These are phyloP conservation scores for Sebastes cheni DNA, from an alignment of 2,797 vertebrate genomes.

Conservation along the genomic window DNA sequence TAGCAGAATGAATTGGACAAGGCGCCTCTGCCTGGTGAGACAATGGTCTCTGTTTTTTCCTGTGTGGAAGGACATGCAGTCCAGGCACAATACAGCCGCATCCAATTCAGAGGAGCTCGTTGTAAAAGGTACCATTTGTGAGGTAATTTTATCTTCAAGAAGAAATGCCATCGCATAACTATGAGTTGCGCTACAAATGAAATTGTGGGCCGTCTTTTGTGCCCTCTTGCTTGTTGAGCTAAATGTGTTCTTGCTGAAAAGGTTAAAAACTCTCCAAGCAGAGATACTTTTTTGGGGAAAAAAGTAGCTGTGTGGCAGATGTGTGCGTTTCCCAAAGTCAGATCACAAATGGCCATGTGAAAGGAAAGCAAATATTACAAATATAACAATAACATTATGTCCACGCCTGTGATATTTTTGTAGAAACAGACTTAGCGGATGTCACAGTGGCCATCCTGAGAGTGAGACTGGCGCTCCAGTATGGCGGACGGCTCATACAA, in stretches of 20 bases:
- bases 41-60: background rate
- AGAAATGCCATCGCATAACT: constrained; percentile 9
- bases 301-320: background rate
- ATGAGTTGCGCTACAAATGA: background rate
- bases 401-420: background rate
- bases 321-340: background rate
- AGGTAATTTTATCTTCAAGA: background rate
- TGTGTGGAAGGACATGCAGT: background rate
- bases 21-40: background rate
- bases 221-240: background rate
- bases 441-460: constrained; percentile 62
- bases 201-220: background rate
- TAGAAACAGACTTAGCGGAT: constrained; percentile 62
- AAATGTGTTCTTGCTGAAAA: background rate
- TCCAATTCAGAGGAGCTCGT: background rate
- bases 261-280: background rate
- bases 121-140: background rate
- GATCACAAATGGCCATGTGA: background rate
- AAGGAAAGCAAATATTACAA: background rate
- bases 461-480: constrained; percentile 78
- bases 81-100: background rate
- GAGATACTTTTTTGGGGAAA: background rate
- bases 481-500: constrained; percentile 83
- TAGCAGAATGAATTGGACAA: background rate
- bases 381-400: background rate